Evolutionary conservation across 2,888 invertebrate species (phyloP).

Genomic region (Tinea trinotella): DNA sequence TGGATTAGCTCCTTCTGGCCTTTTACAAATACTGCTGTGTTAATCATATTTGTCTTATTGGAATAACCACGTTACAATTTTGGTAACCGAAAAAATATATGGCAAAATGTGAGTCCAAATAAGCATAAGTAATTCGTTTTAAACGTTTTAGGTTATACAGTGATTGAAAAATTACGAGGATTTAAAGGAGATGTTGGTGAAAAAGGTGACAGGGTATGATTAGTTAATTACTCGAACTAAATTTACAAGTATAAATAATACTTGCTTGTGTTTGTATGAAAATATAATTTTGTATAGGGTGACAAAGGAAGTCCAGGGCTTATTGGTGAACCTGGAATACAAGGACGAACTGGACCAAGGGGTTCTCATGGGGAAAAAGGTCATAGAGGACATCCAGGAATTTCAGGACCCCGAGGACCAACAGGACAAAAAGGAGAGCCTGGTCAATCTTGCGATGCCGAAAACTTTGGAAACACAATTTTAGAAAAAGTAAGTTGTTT

Average conservation of each 20-base stretch:
- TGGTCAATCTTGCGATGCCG: conserved; percentile 48
- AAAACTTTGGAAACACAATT: neutral
- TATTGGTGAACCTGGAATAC: conserved; percentile 56
- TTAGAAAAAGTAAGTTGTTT: neutral
- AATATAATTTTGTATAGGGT: too few species aligned
- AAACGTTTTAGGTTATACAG: conserved; percentile 35
- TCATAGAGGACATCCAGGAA: conserved; percentile 73
- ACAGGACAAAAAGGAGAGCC: conserved; percentile 76
- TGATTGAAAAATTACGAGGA: conserved; percentile 43
- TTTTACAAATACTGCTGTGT: conserved; percentile 17
- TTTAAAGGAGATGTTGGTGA: conserved; percentile 39
- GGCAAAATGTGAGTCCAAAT: neutral
- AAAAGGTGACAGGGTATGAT: conserved; percentile 38
- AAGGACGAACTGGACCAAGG: conserved; percentile 46
- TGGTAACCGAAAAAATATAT: neutral
- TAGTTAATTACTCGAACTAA: neutral
- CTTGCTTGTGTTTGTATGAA: too few species aligned
- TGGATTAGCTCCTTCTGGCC: conserved; percentile 3
- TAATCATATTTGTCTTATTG: conserved; percentile 18
- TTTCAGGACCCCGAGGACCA: conserved; percentile 39
- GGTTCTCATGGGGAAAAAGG: conserved; percentile 78
- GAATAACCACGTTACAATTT: neutral
- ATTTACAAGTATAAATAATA: too few species aligned
- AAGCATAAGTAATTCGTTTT: conserved; percentile 11
- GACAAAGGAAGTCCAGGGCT: conserved; percentile 78